Evolutionary conservation across 2,113 vertebrate species (phyloP).

Genomic region (Damaliscus lunatus): DNA sequence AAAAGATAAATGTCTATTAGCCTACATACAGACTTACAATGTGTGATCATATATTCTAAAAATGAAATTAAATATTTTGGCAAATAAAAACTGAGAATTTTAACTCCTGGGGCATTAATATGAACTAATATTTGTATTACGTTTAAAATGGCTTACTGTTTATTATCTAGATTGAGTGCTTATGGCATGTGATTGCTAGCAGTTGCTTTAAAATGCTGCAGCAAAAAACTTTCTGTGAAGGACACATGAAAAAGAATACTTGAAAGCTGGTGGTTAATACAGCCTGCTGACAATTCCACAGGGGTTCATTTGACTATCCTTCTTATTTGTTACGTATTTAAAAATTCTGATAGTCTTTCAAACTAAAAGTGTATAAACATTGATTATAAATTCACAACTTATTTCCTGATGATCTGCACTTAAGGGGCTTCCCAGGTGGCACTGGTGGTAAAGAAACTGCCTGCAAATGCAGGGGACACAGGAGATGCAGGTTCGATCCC

Average conservation of each 20-base stretch:
- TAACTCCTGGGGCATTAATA: neutral
- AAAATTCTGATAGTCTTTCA: neutral
- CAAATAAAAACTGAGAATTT: neutral
- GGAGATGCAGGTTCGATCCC: neutral
- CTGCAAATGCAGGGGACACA: neutral
- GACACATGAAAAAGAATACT: neutral
- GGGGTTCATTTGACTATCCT: neutral
- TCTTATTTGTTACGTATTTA: neutral
- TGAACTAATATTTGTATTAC: neutral
- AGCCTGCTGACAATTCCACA: neutral
- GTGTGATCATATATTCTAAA: neutral
- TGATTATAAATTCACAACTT: neutral
- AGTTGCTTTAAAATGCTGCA: neutral
- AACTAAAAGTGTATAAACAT: neutral
- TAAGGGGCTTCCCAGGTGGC: neutral
- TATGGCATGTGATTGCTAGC: neutral
- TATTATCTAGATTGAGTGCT: neutral
- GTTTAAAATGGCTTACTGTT: neutral
- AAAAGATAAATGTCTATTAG: neutral
- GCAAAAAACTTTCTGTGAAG: neutral
- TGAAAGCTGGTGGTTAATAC: neutral
- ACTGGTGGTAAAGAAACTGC: neutral
- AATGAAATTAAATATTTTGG: neutral
- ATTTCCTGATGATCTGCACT: neutral
- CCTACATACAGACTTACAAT: neutral